Base-by-base conservation (phyloP, 1,140 invertebrate genomes). In the Drosophila oshimai region DNA sequence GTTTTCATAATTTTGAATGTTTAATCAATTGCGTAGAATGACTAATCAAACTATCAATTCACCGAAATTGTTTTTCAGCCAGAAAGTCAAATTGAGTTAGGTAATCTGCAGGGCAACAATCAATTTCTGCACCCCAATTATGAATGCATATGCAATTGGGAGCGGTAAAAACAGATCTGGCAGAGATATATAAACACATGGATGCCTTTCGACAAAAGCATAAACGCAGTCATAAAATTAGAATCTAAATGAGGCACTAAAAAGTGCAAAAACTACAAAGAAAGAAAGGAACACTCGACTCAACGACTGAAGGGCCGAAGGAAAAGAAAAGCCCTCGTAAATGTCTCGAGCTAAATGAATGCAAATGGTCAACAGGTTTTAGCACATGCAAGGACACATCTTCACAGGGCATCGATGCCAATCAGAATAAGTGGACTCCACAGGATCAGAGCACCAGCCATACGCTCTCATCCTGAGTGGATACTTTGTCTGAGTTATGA, bases 331-430 rank as follows among this genome's bases (percentile, higher is more conserved):
- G 44, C 26, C 33, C 62, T 51, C 15, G 15, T 20, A 15, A 10
- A 20, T 20, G 49, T 6, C 12, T 37, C 36, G 29, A 55, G 41
- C 54, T 54, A 77, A 89, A 89, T 86, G 65, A 77, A 89, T 89
- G 86, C 80, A 89, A 89, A 89, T 89, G 86, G 86, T 87, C 86
- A 89, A 89, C 87, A 89, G 87, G 87, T 89, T 87, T 55, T 44
- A 49, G 45, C 53, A 26, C 44, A 71, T 71, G 69, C 69, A 57
- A 71, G 51, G 64, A 69, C 62, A 26, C 34, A 47, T 49, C 33
- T 37, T 39, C 57, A 2, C 33, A 37, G 41, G 42, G 18, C 26
- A 50, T 71, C 71, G 76, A 80, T 80, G 81, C 71, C 80, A 86
- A 86, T 86, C 80, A 86, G 80, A 64, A 65, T 87, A 80, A 86